A percentile compares a stretch with the other conserved stretches of the same genome.
Conservation (phyloP, 2,888 invertebrate species). For the Hesperia comma region DNA sequence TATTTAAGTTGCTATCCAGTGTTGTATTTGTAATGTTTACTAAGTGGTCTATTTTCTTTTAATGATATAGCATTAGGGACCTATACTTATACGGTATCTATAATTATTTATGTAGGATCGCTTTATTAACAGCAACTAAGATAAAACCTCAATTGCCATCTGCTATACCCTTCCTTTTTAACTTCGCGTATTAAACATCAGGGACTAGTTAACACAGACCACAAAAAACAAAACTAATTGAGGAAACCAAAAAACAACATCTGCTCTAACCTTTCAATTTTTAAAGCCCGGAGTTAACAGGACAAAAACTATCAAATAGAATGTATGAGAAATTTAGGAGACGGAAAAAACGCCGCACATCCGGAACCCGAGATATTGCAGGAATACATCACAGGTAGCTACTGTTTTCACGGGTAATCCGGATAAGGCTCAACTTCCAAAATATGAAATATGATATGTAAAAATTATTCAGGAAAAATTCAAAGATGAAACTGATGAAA, state of each 20-base stretch:
- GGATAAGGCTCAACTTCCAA: conserved; percentile 41
- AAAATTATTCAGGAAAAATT: no score
- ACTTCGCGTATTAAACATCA: neutral
- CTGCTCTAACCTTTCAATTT: conserved; percentile 53
- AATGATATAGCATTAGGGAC: no score
- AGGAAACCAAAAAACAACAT: conserved; percentile 59
- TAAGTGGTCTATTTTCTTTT: no score
- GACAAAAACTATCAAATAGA: conserved; percentile 59
- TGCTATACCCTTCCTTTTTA: neutral
- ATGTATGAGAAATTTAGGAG: conserved; percentile 63
- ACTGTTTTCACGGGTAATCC: conserved; percentile 48
- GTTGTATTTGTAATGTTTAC: no score
- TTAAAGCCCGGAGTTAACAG: conserved; percentile 56
- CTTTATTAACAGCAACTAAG: neutral
- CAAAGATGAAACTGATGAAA: no score
- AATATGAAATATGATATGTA: no score
- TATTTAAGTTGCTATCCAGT: no score
- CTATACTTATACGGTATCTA: no score
- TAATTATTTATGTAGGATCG: no score
- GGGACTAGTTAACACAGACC: neutral
- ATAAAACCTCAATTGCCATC: neutral
- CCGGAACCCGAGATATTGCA: conserved; percentile 56
- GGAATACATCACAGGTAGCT: conserved; percentile 57
- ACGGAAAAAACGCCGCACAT: conserved; percentile 59
- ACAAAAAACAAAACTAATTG: conserved; percentile 13